These are phyloP conservation scores for Cyphomyrus plagiostoma DNA, from an alignment of 2,113 vertebrate species.

Conservation along the genomic window DNA sequence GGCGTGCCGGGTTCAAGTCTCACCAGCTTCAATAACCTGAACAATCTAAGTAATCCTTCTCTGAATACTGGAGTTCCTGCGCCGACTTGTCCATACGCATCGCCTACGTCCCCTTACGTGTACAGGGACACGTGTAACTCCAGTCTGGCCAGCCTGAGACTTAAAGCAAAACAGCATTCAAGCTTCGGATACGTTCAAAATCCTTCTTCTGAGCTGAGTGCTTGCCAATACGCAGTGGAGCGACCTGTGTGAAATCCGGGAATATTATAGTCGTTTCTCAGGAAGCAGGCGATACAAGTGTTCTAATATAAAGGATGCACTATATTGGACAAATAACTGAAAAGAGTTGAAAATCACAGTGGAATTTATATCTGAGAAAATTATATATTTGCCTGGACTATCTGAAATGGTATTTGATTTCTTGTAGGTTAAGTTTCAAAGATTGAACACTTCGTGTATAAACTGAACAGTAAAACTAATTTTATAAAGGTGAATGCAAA, in stretches of 20 bases:
- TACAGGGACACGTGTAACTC: constrained; percentile 99
- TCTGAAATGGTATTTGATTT: background rate
- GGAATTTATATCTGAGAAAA: constrained; percentile 57
- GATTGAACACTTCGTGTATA: background rate
- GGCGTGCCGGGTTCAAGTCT: constrained; percentile 91
- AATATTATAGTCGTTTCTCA: background rate
- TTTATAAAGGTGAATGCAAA: background rate
- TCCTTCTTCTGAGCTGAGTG: constrained; percentile 90
- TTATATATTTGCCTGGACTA: background rate
- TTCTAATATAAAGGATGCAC: constrained; percentile 60
- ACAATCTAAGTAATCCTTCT: constrained; percentile 96
- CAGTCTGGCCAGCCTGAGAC: constrained; percentile 98
- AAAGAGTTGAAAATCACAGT: constrained; percentile 42
- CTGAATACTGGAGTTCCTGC: constrained; percentile 92
- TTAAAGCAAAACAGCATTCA: constrained; percentile 99
- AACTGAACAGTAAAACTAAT: background rate
- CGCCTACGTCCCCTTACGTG: constrained; percentile 93
- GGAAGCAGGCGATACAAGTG: constrained; percentile 11
- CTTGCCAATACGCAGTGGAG: constrained; percentile 97
- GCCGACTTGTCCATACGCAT: constrained; percentile 90
- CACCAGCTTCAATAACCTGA: constrained; percentile 97
- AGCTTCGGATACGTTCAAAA: constrained; percentile 99
- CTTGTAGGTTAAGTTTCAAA: background rate
- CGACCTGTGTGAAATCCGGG: constrained; percentile 62
- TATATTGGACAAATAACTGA: constrained; percentile 71